Evolutionary conservation across 2,888 invertebrate species (phyloP).

Genomic region (Pseudococcus viburni): DNA sequence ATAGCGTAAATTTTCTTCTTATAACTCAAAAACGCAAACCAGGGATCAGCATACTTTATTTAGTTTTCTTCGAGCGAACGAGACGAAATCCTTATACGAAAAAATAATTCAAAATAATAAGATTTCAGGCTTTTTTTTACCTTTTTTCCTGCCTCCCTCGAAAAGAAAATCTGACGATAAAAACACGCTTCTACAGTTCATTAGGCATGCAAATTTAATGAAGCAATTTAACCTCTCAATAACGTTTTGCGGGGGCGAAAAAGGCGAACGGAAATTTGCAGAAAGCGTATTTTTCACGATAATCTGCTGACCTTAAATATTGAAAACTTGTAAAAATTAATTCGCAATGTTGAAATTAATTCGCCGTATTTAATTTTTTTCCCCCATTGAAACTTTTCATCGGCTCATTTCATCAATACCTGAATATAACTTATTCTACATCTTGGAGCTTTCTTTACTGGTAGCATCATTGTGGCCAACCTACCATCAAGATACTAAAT

Average conservation of each 20-base stretch:
- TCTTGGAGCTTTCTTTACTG: background rate
- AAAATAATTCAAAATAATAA: constrained; percentile 48
- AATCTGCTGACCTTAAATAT: constrained; percentile 53
- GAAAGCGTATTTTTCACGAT: constrained; percentile 15
- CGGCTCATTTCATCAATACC: background rate
- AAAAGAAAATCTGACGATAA: constrained; percentile 9
- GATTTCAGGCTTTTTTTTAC: background rate
- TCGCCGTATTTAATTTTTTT: constrained; percentile 9
- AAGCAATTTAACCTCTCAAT: constrained; percentile 49
- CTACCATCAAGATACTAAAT: too few species aligned
- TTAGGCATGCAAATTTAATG: constrained; percentile 52
- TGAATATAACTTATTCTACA: background rate
- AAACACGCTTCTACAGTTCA: constrained; percentile 43
- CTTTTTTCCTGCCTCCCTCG: background rate
- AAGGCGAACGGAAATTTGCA: background rate
- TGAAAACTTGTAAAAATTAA: constrained; percentile 29
- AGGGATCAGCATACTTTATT: background rate
- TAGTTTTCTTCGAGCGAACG: background rate
- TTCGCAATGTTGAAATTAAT: constrained; percentile 2
- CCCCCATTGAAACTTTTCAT: background rate
- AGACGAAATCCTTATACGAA: constrained; percentile 23
- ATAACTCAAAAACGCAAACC: background rate
- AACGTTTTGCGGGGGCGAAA: constrained; percentile 1
- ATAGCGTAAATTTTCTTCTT: background rate
- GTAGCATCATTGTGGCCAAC: background rate